Base-by-base conservation (phyloP, 2,797 vertebrate genomes). In the Bradypodion pumilum region DNA sequence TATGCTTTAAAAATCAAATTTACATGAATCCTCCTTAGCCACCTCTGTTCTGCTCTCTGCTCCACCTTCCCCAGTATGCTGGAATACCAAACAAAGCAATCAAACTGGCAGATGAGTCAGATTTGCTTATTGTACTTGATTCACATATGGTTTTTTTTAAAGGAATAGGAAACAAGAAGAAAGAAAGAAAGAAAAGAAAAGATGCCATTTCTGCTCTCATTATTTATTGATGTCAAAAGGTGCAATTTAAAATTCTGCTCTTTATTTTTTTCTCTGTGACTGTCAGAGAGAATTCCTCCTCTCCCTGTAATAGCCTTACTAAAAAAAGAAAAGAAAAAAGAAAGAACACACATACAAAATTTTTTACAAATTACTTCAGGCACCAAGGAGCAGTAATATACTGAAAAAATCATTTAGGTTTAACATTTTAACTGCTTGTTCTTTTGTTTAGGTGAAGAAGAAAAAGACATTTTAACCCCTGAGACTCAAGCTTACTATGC, bases 61-160 rank as follows among this genome's bases (percentile, higher is more conserved):
- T 63, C 79, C 86, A 90, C 76, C 49, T 86, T 91, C 77, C 74
- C 60, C 84, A 63, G 86, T 86, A 86, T 70, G 63, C 70, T 87
- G 40, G 56, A 91, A 89, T 91, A 92, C 86, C 90, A 94, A 93
- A 92, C 85, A 92, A 75, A 91, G 82, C 81, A 91, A 88, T 92
- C 89, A 92, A 83, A 76, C 9, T 93, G 88, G 46, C 73, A 90
- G 76, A 88, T 89, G 84, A 94, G 70, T 90, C 89, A 92, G 83
- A 86, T 90, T 88, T 90, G 29, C 78, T 92, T 91, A 78, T 84
- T 92, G 44, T 83, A 86, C 90, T 93, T 62, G 86, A 87, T 0
- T 84, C 16, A 91, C 0, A 21, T 75, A 74, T 29, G 37, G n/a
- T n/a, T n/a, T n/a, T n/a, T n/a, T 86, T 84, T 89, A 92, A 92